Base-by-base conservation (phyloP, 2,888 invertebrate genomes). In the Hemistola chrysoprasaria region DNA sequence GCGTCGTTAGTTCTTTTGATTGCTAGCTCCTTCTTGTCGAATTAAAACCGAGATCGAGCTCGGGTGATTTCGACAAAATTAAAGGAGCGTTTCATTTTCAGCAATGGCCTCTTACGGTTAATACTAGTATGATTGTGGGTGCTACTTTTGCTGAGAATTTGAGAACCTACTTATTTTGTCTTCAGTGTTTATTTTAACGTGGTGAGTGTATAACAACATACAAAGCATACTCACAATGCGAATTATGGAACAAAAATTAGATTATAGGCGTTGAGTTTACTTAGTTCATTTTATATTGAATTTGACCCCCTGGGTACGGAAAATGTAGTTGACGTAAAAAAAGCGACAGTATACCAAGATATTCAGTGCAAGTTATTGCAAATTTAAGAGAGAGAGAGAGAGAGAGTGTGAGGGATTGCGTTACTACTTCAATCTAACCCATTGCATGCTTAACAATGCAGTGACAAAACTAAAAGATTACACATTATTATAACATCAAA, bases 1-100 rank as follows among this genome's bases (percentile, higher is more conserved):
- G 79, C 67, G 65, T 77, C 71, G 84, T 84, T 81, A 88, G 81
- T 87, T 87, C 86, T 86, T 87, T 86, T 85, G 84, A 86, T 86
- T 78, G 79, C 81, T 76, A 73, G 73, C 76, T 76, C 71, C 74
- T 78, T 72, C 75, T 75, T 80, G 78, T 79, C 78, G 81, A 86
- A 85, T 86, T 84, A 83, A 86, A 84, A 78, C 75, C 71, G 66
- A 79, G 72, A 78, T 80, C 77, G 78, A 75, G 80, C 73, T 58
- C 59, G 71, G 78, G 76, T 76, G 72, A 79, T 79, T 82, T 73
- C 63, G 66, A 77, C 70, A 80, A 85, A 85, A 85, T 86, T 85
- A 81, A 85, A 84, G 80, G 73, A 76, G 62, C 75, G 65, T 80
- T 75, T 78, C 76, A 78, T 85, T 86, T 82, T 71, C 75, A 70